Evolutionary conservation across 2,113 vertebrate genomes (phyloP).

Genomic region (Elephantulus edwardii): DNA sequence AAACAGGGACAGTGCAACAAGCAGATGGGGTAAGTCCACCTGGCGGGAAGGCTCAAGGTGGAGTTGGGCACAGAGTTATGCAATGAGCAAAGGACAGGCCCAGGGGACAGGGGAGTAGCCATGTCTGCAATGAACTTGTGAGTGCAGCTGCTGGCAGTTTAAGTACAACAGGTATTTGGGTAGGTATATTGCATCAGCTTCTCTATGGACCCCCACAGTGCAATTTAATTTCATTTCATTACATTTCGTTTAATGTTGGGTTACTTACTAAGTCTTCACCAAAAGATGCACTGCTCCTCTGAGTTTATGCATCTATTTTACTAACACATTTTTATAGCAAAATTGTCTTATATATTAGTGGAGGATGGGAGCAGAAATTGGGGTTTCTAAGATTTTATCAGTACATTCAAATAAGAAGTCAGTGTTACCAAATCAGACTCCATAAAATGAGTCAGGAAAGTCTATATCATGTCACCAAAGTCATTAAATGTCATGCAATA

Average conservation of each 20-base stretch:
- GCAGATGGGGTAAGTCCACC: slow-evolving; percentile 58
- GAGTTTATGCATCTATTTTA: not conserved
- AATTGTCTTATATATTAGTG: not conserved
- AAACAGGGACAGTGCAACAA: slow-evolving; percentile 42
- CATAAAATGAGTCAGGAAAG: not conserved
- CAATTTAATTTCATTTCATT: not conserved
- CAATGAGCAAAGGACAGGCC: not conserved
- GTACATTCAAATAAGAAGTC: slow-evolving; percentile 4
- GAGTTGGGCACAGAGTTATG: not conserved
- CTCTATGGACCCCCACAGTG: not conserved
- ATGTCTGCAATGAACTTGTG: not conserved
- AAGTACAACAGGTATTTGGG: not conserved
- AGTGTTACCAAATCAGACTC: not conserved
- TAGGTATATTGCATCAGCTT: not conserved
- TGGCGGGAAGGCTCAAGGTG: slow-evolving; percentile 42
- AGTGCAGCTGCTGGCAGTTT: not conserved
- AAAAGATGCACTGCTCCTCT: slow-evolving; percentile 44
- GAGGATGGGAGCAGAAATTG: not conserved
- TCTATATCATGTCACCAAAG: not conserved
- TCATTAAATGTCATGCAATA: not conserved
- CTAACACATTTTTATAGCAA: not conserved
- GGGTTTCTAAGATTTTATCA: not conserved
- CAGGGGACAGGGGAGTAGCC: not conserved
- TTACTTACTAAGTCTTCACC: not conserved
- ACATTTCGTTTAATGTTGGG: not conserved